Evolutionary conservation across 2,888 invertebrate genomes (phyloP).

Genomic region (Oligia latruncula): DNA sequence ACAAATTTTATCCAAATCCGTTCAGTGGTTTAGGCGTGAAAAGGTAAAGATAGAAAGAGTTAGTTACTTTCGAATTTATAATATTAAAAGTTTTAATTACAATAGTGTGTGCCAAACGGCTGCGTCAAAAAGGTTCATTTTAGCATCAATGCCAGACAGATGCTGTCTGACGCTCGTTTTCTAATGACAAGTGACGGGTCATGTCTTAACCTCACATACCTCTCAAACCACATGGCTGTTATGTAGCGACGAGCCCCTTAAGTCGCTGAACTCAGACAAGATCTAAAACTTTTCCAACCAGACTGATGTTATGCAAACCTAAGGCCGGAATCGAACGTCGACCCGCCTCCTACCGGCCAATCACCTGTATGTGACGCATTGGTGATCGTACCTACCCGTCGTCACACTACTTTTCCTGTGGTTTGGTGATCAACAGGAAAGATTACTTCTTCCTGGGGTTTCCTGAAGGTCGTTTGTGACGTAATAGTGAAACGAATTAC

Average conservation of each 20-base stretch:
- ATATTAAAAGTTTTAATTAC: no score
- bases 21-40: no score
- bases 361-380: slow-evolving; percentile 65
- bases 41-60: no score
- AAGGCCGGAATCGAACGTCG: slow-evolving; percentile 57
- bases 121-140: no score
- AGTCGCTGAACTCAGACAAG: slow-evolving; percentile 36
- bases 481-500: slow-evolving; percentile 28
- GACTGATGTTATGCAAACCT: slow-evolving; percentile 57
- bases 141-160: no score
- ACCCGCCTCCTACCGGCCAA: slow-evolving; percentile 60
- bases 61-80: no score
- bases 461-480: slow-evolving; percentile 21
- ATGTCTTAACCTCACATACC: neutral
- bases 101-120: no score
- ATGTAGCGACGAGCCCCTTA: neutral
- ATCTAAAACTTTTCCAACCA: slow-evolving; percentile 40
- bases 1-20: no score
- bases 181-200: neutral
- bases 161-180: neutral
- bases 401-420: slow-evolving; percentile 22
- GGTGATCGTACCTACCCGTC: slow-evolving; percentile 24
- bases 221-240: neutral
- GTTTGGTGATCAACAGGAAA: slow-evolving; percentile 12
- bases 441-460: slow-evolving; percentile 14